A percentile compares a stretch with the other conserved stretches of the same genome.
These are phyloP conservation scores for Drosophila nigromelanica DNA, from an alignment of 1,140 invertebrate species.

Conservation along the genomic window DNA sequence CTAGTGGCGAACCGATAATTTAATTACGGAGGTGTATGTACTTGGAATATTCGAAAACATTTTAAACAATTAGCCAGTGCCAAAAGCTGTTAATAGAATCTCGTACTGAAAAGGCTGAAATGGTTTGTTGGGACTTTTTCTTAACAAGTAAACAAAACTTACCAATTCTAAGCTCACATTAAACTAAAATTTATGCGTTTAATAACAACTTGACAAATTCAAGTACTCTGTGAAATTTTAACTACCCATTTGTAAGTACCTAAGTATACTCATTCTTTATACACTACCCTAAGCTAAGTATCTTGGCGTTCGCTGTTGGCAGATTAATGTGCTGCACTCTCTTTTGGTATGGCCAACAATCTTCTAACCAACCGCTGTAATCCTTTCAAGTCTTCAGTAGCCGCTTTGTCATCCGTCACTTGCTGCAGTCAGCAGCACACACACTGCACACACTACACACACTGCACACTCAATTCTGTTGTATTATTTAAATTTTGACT, in stretches of 20 bases:
- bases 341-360: neutral
- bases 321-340: conserved; percentile 6
- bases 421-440: conserved; percentile 7
- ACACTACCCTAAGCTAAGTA: neutral
- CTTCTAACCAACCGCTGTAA: conserved; percentile 45
- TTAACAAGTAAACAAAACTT: too few relatives aligned
- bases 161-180: too few relatives aligned
- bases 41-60: too few relatives aligned
- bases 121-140: too few relatives aligned
- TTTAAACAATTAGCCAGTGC: too few relatives aligned
- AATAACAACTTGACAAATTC: too few relatives aligned
- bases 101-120: too few relatives aligned
- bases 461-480: conserved; percentile 25
- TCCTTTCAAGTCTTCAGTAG: conserved; percentile 40
- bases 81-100: too few relatives aligned
- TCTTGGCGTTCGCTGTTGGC: neutral
- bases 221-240: neutral
- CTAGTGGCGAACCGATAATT: too few relatives aligned
- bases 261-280: neutral
- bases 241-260: neutral
- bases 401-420: conserved; percentile 43
- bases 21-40: too few relatives aligned
- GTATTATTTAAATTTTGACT: conserved; percentile 75
- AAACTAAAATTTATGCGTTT: too few relatives aligned
- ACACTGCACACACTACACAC: conserved; percentile 5